Evolutionary conservation across 1,140 invertebrate species (phyloP).

Genomic region (Ceratina japonica): DNA sequence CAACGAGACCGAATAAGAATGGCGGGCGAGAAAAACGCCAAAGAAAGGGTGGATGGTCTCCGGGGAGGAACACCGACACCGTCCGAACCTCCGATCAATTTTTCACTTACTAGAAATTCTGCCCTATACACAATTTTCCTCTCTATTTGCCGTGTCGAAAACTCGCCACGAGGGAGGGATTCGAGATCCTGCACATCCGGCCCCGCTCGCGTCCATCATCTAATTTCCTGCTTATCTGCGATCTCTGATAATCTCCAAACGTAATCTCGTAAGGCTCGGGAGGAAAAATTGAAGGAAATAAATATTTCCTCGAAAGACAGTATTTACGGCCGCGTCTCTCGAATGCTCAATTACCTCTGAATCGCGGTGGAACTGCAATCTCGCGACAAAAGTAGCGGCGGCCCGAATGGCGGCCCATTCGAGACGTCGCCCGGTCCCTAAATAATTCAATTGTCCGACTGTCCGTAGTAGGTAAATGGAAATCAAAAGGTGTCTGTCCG

Average conservation of each 20-base stretch:
- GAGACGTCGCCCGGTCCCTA: not conserved
- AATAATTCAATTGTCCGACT: constrained; percentile 37
- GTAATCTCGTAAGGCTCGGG: no score
- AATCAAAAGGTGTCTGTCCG: constrained; percentile 16
- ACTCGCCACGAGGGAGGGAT: constrained; percentile 21
- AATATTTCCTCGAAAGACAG: not conserved
- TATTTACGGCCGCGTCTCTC: no score
- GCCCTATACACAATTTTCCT: constrained; percentile 51
- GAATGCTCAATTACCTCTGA: not conserved
- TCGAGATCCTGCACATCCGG: not conserved
- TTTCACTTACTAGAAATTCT: constrained; percentile 61
- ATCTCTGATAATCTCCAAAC: no score
- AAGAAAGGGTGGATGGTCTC: constrained; percentile 36
- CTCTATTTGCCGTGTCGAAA: constrained; percentile 42
- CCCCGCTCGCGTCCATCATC: not conserved
- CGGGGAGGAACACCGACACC: constrained; percentile 40
- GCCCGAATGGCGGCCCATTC: not conserved
- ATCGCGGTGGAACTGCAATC: not conserved
- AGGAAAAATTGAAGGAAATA: not conserved
- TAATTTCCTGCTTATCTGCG: not conserved
- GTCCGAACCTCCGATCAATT: constrained; percentile 63
- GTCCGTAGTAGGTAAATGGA: constrained; percentile 14
- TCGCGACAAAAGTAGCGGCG: not conserved
- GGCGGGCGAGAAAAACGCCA: not conserved
- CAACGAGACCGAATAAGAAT: not conserved